A percentile compares a stretch with the other conserved stretches of the same genome.
Evolutionary conservation across 2,888 invertebrate genomes (phyloP).

Genomic region (Eulithis prunata): DNA sequence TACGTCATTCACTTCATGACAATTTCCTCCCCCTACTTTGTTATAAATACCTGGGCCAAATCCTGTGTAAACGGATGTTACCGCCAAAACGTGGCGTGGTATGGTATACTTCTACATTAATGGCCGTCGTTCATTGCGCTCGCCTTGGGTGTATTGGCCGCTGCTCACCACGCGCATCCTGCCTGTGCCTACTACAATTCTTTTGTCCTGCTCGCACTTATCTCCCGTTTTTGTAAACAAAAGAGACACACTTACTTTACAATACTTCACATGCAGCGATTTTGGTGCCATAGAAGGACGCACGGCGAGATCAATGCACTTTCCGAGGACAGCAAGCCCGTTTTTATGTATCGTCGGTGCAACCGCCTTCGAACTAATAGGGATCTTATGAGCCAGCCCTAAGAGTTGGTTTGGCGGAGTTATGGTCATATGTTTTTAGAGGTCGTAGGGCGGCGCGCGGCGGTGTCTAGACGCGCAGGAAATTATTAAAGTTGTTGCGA

Average conservation of each 20-base stretch:
- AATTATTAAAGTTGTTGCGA: conserved; percentile 66
- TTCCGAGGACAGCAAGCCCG: conserved; percentile 80
- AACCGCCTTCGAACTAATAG: conserved; percentile 57
- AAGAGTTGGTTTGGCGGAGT: conserved; percentile 63
- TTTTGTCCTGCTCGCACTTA: conserved; percentile 70
- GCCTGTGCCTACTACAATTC: conserved; percentile 72
- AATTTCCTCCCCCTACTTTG: not conserved
- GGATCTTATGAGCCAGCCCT: conserved; percentile 62
- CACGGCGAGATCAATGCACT: conserved; percentile 82
- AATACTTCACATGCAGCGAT: conserved; percentile 76
- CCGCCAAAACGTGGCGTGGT: conserved; percentile 78
- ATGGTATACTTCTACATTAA: conserved; percentile 64
- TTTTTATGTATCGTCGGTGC: conserved; percentile 75
- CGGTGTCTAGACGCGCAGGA: conserved; percentile 77
- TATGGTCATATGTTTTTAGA: conserved; percentile 45
- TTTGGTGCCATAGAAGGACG: conserved; percentile 82
- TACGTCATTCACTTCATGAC: not conserved
- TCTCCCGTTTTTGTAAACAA: conserved; percentile 55
- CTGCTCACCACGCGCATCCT: conserved; percentile 78
- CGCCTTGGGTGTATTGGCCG: conserved; percentile 81
- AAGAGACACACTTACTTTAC: conserved; percentile 57
- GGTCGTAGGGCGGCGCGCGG: conserved; percentile 36
- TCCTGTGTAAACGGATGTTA: conserved; percentile 49
- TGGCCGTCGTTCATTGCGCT: conserved; percentile 81
- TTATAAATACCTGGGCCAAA: conserved; percentile 7